A percentile compares a stretch with the other conserved stretches of the same genome.
Conservation (phyloP, 2,797 vertebrate species). For the Lacerta bilineata region DNA sequence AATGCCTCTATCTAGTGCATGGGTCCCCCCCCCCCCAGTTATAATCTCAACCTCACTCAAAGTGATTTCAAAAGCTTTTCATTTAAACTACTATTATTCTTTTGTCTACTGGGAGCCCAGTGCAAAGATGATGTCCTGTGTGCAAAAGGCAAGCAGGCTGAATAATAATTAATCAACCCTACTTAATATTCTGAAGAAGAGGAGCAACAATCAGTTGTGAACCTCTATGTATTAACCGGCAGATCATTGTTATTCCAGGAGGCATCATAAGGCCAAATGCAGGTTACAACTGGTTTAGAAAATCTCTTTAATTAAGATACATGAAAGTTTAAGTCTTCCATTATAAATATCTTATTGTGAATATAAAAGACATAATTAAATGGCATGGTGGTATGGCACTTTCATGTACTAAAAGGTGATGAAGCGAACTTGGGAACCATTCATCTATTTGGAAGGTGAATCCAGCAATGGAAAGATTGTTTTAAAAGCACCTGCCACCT, state of each 20-base stretch:
- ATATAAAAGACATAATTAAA: constrained; percentile 74
- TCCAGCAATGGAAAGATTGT: constrained; percentile 48
- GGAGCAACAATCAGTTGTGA: constrained; percentile 75
- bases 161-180: constrained; percentile 78
- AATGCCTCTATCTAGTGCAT: constrained; percentile 55
- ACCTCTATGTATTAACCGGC: constrained; percentile 74
- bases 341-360: constrained; percentile 75
- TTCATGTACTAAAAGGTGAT: constrained; percentile 62
- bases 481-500: constrained; percentile 42
- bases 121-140: constrained; percentile 79
- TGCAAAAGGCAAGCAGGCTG: constrained; percentile 76
- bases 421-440: constrained; percentile 45
- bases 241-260: constrained; percentile 78
- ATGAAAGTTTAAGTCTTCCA: constrained; percentile 77
- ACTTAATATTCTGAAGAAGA: constrained; percentile 78
- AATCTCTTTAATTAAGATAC: constrained; percentile 78
- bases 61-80: constrained; percentile 77
- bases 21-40: constrained; percentile 39
- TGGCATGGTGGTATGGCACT: constrained; percentile 59
- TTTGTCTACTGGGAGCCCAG: constrained; percentile 76
- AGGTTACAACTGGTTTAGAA: constrained; percentile 79
- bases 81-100: constrained; percentile 82
- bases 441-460: constrained; percentile 48
- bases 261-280: constrained; percentile 78
- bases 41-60: constrained; percentile 73